Evolutionary conservation across 1,140 invertebrate genomes (phyloP).

Genomic region (Zelostemma sp.): DNA sequence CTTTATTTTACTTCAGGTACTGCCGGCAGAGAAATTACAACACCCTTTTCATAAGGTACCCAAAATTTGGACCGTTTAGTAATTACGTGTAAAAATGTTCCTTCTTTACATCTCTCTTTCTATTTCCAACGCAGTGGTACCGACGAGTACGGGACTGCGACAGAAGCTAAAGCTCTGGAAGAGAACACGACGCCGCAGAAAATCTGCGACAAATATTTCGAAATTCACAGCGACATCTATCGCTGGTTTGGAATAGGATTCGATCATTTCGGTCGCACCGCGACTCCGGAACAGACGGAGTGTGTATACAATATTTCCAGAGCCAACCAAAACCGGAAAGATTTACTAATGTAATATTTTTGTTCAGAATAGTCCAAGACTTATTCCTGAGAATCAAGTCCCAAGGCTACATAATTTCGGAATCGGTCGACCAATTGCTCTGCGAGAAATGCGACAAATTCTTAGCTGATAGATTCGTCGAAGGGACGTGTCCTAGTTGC

Average conservation of each 20-base stretch:
- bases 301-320: too few species aligned
- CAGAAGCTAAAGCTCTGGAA: slow-evolving; percentile 97
- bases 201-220: slow-evolving; percentile 99
- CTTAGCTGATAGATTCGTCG: slow-evolving; percentile 90
- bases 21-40: too few species aligned
- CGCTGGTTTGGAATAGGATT: slow-evolving; percentile 99
- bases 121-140: slow-evolving; percentile 79
- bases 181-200: slow-evolving; percentile 90
- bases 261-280: slow-evolving; percentile 97
- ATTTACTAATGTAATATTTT: too few species aligned
- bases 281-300: too few species aligned
- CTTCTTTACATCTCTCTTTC: slow-evolving; percentile 1
- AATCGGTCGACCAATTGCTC: slow-evolving; percentile 91
- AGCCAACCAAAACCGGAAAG: too few species aligned
- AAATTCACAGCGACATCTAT: slow-evolving; percentile 91
- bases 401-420: slow-evolving; percentile 86
- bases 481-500: slow-evolving; percentile 97
- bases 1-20: slow-evolving; percentile 74
- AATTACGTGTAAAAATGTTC: slow-evolving; percentile 17
- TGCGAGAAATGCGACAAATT: slow-evolving; percentile 92
- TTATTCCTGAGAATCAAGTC: slow-evolving; percentile 89
- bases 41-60: slow-evolving; percentile 83
- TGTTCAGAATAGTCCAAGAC: slow-evolving; percentile 84
- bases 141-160: slow-evolving; percentile 99
- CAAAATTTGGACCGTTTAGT: too few species aligned